Conservation (phyloP, 2,113 vertebrate species). For the Lepus europaeus region DNA sequence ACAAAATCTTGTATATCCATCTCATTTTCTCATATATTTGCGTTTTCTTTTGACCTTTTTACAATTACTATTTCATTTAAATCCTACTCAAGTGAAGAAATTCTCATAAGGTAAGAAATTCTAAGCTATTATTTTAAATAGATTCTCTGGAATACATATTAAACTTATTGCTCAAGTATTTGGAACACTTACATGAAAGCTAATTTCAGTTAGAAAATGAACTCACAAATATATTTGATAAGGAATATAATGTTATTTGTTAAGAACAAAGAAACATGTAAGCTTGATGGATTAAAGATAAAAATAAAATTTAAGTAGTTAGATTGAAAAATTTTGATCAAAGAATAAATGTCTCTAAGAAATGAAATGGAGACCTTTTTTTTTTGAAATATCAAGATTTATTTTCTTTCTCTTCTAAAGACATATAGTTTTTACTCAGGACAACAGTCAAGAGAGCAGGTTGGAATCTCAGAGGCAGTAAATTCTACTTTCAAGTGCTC, state of each 20-base stretch:
- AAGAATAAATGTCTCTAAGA: conserved; percentile 33
- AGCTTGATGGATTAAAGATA: conserved; percentile 59
- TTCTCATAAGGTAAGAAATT: conserved; percentile 68
- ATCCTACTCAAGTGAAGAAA: conserved; percentile 39
- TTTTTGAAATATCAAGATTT: conserved; percentile 38
- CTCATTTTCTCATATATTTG: conserved; percentile 55
- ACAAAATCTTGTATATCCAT: conserved; percentile 9
- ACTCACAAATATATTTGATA: conserved; percentile 69
- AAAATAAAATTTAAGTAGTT: conserved; percentile 53
- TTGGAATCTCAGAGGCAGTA: neutral
- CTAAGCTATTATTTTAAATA: conserved; percentile 78
- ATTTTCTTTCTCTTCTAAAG: neutral
- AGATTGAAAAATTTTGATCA: conserved; percentile 53
- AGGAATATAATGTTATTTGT: conserved; percentile 63
- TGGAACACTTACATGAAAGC: conserved; percentile 70
- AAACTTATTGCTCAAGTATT: conserved; percentile 65
- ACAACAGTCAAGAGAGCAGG: neutral
- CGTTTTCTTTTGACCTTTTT: conserved; percentile 19
- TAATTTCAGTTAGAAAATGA: conserved; percentile 66
- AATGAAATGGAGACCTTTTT: neutral
- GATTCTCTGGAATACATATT: conserved; percentile 33
- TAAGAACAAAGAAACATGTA: conserved; percentile 66
- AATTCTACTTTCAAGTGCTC: neutral
- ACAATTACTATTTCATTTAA: conserved; percentile 8
- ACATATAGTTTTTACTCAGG: neutral